phyloP scores from a whole-genome alignment of 2,888 invertebrate species.

The Cinara cedri region DNA sequence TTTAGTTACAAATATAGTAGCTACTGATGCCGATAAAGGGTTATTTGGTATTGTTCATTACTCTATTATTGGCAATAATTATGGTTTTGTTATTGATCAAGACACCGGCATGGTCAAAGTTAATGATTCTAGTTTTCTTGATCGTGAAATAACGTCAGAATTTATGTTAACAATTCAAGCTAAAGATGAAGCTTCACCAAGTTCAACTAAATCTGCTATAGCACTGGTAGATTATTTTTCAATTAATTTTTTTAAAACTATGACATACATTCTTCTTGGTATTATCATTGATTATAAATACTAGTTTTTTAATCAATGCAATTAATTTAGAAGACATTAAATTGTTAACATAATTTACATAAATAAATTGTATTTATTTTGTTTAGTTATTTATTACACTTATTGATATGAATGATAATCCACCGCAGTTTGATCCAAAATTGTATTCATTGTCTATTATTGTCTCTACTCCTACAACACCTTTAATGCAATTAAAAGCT shows the following conservation, averaged over 20 bases:
- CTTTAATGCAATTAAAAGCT: constrained; percentile 80
- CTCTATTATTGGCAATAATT: constrained; percentile 78
- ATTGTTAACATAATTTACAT: constrained; percentile 46
- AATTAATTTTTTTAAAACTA: constrained; percentile 14
- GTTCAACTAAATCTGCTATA: constrained; percentile 73
- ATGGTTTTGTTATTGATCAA: constrained; percentile 77
- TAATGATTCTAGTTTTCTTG: constrained; percentile 67
- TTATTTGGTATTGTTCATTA: constrained; percentile 80
- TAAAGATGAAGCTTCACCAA: constrained; percentile 77
- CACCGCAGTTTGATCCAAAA: constrained; percentile 79
- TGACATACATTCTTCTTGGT: neutral
- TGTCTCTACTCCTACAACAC: constrained; percentile 84
- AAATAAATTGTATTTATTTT: constrained; percentile 49
- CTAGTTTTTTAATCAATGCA: too few species aligned
- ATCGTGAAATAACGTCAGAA: constrained; percentile 73
- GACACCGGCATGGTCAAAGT: constrained; percentile 79
- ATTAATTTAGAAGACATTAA: too few species aligned
- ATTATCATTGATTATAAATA: too few species aligned
- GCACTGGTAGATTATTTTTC: constrained; percentile 69
- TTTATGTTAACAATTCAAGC: constrained; percentile 81
- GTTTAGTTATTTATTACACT: constrained; percentile 75
- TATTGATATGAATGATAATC: constrained; percentile 86
- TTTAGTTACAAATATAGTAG: constrained; percentile 74
- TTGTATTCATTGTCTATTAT: constrained; percentile 81
- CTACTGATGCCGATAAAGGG: constrained; percentile 80